Base-by-base conservation (phyloP, 1,140 invertebrate genomes). In the Latrodectus geometricus region DNA sequence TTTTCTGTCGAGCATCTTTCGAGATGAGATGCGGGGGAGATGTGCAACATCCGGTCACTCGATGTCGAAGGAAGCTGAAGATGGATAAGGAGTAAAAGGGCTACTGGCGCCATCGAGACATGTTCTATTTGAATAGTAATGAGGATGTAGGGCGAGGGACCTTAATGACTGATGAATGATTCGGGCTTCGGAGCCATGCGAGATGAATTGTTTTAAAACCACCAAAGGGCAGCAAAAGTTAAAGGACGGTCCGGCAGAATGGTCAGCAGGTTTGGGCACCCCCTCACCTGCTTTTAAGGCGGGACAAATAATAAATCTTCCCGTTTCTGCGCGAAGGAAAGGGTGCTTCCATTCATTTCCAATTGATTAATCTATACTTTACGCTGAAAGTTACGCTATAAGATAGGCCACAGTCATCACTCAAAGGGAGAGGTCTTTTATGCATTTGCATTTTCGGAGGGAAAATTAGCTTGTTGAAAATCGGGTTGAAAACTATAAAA, bases 161-260 rank as follows among this genome's bases (percentile, higher is more conserved):
- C 76, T 66, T 78, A 78, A 78, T 78, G 76, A 78, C 76, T 78
- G 76, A 78, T 78, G 76, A 78, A 78, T 66, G 76, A 78, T 78
- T 78, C 21, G 61, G 48, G 76, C 65, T 50, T 49, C 56, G 61
- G 49, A 66, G 21, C 21, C 61, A 35, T 8, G 15, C 23, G 23
- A 78, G 61, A 78, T 61, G 76, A 66, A 78, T 78, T 48, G 76
- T 78, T 66, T 52, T 49, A 66, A n/a, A 78, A 49, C 11, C 21
- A 23, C 20, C 21, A 11, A 69, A 69, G 68, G 21, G n/a, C 68
- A n/a, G n/a, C 68, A 69, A 9, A 21, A 69, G n/a, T n/a, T 69
- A 23, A 23, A 69, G 61, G 61, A 78, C 23, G 20, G 76, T 78
- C 76, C 76, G 66, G 23, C 56, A 8, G 21, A 78, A n/a, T 68